phyloP scores from a whole-genome alignment of 2,113 vertebrate species.

The Rhinopithecus roxellana region DNA sequence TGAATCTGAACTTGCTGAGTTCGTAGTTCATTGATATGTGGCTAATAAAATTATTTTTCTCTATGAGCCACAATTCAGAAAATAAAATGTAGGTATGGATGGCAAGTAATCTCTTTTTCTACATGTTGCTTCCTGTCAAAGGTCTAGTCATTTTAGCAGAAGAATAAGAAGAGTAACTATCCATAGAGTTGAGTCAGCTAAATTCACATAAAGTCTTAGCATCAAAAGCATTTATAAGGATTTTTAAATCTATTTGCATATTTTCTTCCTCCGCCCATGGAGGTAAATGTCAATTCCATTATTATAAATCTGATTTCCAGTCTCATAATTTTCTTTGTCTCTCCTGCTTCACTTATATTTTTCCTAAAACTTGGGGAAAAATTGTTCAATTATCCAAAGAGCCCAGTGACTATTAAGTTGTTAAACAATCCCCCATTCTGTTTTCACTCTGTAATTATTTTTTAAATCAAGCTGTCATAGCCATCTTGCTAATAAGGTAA shows the following conservation, averaged over 20 bases:
- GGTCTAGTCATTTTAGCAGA: background rate
- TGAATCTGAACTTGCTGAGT: background rate
- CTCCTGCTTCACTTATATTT: background rate
- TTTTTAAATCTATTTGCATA: background rate
- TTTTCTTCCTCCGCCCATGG: background rate
- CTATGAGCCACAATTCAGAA: background rate
- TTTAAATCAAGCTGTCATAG: background rate
- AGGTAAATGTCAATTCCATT: background rate
- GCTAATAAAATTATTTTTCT: background rate
- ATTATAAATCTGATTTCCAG: background rate
- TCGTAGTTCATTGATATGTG: background rate
- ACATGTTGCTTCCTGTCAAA: background rate
- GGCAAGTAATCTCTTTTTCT: background rate
- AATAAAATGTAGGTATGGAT: background rate
- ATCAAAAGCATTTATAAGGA: background rate
- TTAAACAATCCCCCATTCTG: background rate
- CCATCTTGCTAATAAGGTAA: constrained; percentile 38
- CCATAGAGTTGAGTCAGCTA: background rate
- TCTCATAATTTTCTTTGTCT: background rate
- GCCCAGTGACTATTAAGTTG: background rate
- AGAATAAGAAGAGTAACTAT: background rate
- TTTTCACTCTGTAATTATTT: constrained; percentile 1
- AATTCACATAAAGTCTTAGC: background rate
- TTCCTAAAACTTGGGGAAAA: constrained; percentile 4
- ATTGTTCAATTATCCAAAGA: background rate